Base-by-base conservation (phyloP, 2,888 invertebrate genomes). In the Lydus trimaculatus region DNA sequence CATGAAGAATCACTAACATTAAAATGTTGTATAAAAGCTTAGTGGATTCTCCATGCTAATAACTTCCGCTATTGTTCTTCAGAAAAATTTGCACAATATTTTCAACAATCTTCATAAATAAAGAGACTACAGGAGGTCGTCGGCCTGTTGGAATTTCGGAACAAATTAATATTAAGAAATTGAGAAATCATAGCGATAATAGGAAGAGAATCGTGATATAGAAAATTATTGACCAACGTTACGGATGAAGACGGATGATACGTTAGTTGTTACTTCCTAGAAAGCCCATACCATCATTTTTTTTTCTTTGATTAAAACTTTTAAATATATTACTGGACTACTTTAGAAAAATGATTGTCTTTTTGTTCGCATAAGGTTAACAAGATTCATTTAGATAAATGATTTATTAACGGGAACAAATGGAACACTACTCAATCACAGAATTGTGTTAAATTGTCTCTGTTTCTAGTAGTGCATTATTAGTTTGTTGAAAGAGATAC, bases 281-380 rank as follows among this genome's bases (percentile, higher is more conserved):
- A 48, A 48, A 48, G 48, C 11, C 15, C 36, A 3, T 7, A 36
- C 15, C 28, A 2, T 28, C 28, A 28, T 36, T 36, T 36, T 15
- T 36, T 36, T 36, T 3, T 36, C 5, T 15, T 36, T n/a, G n/a
- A n/a, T n/a, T n/a, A n/a, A n/a, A n/a, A n/a, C n/a, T n/a, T n/a
- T n/a, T n/a, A n/a, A n/a, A n/a, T n/a, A n/a, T n/a, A n/a, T n/a
- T n/a, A n/a, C n/a, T n/a, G n/a, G n/a, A n/a, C n/a, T n/a, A n/a
- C n/a, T n/a, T n/a, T n/a, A n/a, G 9, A 17, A 48, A 11, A 23
- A 48, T 20, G 20, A 48, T 43, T 48, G 20, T n/a, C n/a, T 11
- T n/a, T 61, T 61, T n/a, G n/a, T 66, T 66, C 65, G 56, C 65
- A 66, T 31, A 52, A 52, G 65, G 56, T 66, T 62, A 66, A 58